Percentiles rank a stretch among this genome's conserved stretches.
These are phyloP conservation scores for Galagoides demidoff DNA, from an alignment of 2,797 vertebrate species.

Conservation along the genomic window DNA sequence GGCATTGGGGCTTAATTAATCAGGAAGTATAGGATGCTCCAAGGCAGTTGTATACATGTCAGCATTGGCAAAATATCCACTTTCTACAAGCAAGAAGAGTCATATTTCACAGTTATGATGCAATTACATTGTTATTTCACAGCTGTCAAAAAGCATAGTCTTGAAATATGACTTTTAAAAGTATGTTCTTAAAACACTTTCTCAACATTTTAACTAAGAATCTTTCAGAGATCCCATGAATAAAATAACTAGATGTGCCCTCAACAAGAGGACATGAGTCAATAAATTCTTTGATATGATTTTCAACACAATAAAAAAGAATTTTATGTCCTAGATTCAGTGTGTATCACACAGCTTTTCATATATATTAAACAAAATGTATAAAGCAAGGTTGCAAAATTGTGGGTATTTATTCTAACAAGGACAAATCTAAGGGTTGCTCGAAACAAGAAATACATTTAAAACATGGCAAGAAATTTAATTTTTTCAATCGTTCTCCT, in stretches of 20 bases:
- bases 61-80: conserved; percentile 30
- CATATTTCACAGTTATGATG: conserved; percentile 72
- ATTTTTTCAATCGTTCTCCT: neutral
- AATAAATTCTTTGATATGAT: neutral
- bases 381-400: neutral
- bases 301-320: conserved; percentile 27
- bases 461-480: neutral
- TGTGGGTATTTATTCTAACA: neutral
- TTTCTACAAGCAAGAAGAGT: conserved; percentile 59
- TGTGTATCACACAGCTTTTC: neutral
- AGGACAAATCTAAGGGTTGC: neutral
- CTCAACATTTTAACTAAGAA: conserved; percentile 54
- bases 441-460: neutral
- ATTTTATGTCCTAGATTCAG: neutral
- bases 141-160: conserved; percentile 76
- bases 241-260: neutral
- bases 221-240: conserved; percentile 6
- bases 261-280: neutral
- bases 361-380: neutral
- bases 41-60: conserved; percentile 38
- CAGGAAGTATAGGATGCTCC: conserved; percentile 40
- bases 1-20: conserved; percentile 19
- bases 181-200: conserved; percentile 53
- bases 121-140: conserved; percentile 80
- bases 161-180: conserved; percentile 77